Percentiles rank a stretch among this genome's conserved stretches.
Evolutionary conservation across 2,113 vertebrate species (phyloP).

Genomic region (Melanerpes formicivorus): DNA sequence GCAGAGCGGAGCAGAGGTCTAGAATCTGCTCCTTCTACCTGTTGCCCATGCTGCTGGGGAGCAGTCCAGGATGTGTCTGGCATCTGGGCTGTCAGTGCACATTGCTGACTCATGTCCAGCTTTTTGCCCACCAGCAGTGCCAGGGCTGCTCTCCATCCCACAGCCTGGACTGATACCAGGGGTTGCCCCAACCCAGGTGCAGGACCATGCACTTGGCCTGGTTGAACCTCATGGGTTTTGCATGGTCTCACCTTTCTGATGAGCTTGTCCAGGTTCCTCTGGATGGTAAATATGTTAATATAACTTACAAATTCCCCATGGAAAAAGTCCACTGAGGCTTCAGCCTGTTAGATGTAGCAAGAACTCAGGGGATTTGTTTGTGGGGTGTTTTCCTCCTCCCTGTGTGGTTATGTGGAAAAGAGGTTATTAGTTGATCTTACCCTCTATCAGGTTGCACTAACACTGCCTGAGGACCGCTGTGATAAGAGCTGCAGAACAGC

Average conservation of each 20-base stretch:
- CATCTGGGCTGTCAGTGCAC: too few relatives aligned
- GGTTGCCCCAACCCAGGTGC: too few relatives aligned
- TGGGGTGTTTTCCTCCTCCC: neutral
- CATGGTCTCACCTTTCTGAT: fast-evolving
- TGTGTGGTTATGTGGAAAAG: neutral
- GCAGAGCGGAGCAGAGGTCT: neutral
- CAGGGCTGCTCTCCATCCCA: too few relatives aligned
- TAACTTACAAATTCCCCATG: neutral
- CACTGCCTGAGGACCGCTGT: neutral
- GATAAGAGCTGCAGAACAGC: neutral
- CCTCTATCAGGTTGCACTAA: neutral
- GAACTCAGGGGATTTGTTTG: neutral
- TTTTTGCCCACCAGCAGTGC: too few relatives aligned
- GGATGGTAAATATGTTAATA: neutral
- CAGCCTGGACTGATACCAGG: too few relatives aligned
- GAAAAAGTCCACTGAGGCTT: neutral
- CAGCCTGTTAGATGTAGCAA: neutral
- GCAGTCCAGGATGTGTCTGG: too few relatives aligned
- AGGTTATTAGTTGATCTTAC: too few relatives aligned
- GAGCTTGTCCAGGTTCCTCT: neutral
- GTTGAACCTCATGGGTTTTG: neutral
- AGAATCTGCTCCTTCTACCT: neutral
- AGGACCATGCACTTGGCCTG: too few relatives aligned
- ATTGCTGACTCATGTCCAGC: too few relatives aligned
- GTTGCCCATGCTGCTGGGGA: too few relatives aligned